Percentiles rank a stretch among this genome's conserved stretches.
Conservation (phyloP, 2,113 vertebrate genomes). For the Pelvicachromis taeniatus region DNA sequence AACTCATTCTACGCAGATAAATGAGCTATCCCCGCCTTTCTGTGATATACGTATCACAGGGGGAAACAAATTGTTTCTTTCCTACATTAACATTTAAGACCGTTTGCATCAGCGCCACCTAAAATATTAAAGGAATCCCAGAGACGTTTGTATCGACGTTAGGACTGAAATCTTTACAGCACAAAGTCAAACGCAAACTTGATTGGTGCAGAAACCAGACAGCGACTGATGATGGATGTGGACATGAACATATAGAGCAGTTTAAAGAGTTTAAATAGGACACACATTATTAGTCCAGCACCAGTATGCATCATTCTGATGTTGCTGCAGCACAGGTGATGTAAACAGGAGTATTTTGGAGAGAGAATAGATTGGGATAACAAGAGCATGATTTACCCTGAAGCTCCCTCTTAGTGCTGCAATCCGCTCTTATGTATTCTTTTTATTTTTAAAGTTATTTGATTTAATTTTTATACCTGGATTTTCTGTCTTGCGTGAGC, state of each 20-base stretch:
- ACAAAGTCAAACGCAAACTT: not conserved
- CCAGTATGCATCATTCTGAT: not conserved
- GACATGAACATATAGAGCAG: not conserved
- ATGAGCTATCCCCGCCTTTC: not conserved
- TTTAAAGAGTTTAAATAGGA: slow-evolving; percentile 1
- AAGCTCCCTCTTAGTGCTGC: not conserved
- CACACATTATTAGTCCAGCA: not conserved
- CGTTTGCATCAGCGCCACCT: not conserved
- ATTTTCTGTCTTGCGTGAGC: not conserved
- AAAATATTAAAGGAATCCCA: not conserved
- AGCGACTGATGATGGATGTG: slow-evolving; percentile 17
- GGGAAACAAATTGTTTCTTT: not conserved
- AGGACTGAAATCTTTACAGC: not conserved
- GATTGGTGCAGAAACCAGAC: not conserved
- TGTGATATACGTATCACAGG: not conserved
- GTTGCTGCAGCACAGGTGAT: slow-evolving; percentile 1
- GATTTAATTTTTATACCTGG: not conserved
- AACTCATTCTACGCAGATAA: not conserved
- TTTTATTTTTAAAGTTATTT: not conserved
- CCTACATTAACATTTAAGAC: not conserved
- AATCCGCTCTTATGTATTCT: not conserved
- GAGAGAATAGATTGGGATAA: not conserved
- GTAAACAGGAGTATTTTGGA: slow-evolving; percentile 21
- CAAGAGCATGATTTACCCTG: not conserved
- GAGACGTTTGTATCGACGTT: not conserved